Base-by-base conservation (phyloP, 2,888 invertebrate species). In the Cyrtodaria siliqua region DNA sequence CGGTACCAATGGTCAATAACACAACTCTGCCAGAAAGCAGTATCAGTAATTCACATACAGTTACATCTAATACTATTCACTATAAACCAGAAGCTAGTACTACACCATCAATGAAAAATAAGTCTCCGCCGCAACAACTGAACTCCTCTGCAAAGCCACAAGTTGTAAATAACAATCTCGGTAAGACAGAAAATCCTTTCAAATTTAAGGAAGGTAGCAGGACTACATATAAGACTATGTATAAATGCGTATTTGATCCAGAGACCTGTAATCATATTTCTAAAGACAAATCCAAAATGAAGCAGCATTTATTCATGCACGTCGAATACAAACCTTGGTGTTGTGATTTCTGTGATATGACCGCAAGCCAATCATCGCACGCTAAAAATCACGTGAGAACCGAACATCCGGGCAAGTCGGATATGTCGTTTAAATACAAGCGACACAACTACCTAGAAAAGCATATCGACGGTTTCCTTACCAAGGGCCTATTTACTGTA, bases 251-350 rank as follows among this genome's bases (percentile, higher is more conserved):
- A 3, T 81, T 81, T 55, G 78, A 81, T 20, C 75, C 81, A 14
- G 81, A 81, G 26, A 71, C 75, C 0, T 81, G 81, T 23, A 78
- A 81, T 61, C 81, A 81, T 55, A 81, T 81, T 29, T 78, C 81
- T 40, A 81, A 81, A 72, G 81, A 81, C 66, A 81, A 78, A 53
- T 81, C 81, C 0, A 81, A 81, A 68, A 81, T 81, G 81, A 81
- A 81, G 24, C 81, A 81, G 29, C 81, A 81, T 56, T 42, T 81
- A 3, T 81, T 78, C 38, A 78, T 78, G 75, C 81, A 81, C 53
- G 81, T 81, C 9, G 81, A 81, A 47, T 81, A 81, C 23, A 81
- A 81, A 59, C 81, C 81, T 6, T 81, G 81, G 81, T 42, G 77
- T 61, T 81, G 81, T 72, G 78, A 81, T 56, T 62, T 69, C 24